Evolutionary conservation across 2,797 vertebrate genomes (phyloP).

Genomic region (Ctenosaura bakeri): DNA sequence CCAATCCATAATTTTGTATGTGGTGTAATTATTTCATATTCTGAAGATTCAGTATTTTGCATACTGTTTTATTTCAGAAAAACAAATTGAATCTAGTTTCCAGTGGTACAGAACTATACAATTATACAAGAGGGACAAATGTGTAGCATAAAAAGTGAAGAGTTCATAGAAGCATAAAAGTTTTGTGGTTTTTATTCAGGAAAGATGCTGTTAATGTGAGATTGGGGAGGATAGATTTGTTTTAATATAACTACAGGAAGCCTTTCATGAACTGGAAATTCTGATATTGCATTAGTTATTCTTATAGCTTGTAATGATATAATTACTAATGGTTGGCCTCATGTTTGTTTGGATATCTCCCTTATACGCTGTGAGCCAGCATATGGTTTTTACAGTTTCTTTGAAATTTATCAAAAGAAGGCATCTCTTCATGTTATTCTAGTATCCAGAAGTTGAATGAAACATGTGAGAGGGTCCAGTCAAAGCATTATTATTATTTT

Average conservation of each 20-base stretch:
- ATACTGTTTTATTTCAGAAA: neutral
- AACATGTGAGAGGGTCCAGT: no score
- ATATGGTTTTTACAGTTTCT: no score
- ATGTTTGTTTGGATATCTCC: neutral
- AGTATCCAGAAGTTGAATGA: no score
- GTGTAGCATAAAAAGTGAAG: neutral
- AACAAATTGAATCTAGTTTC: neutral
- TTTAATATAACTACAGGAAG: neutral
- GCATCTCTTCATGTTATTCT: no score
- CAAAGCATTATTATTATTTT: no score
- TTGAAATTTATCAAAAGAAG: no score
- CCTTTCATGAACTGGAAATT: no score
- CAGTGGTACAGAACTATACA: neutral
- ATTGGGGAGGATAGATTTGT: neutral
- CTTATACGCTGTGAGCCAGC: no score
- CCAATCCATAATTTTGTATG: slow-evolving; percentile 9
- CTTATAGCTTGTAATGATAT: neutral
- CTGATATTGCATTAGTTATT: neutral
- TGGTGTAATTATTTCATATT: neutral
- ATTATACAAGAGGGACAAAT: neutral
- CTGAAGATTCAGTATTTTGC: neutral
- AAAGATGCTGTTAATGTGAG: neutral
- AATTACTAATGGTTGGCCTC: neutral
- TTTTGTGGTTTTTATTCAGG: neutral
- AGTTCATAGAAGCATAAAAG: neutral